These are phyloP conservation scores for Columba janthina DNA, from an alignment of 2,113 vertebrate species.

Conservation along the genomic window DNA sequence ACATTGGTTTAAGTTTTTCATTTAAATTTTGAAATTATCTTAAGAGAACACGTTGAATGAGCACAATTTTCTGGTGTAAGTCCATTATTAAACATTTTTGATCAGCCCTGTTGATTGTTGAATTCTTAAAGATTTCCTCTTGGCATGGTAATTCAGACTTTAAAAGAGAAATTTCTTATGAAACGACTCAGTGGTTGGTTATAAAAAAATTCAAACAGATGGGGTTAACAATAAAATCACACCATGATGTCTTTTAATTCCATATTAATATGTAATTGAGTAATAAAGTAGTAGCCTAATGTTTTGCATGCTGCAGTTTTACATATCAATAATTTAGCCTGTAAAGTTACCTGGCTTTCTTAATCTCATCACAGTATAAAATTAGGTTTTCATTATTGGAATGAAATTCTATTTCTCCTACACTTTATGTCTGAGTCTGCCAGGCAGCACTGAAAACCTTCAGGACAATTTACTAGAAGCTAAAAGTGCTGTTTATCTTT, in stretches of 20 bases:
- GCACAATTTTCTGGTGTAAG: background rate
- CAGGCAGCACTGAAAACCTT: background rate
- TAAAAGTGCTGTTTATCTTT: background rate
- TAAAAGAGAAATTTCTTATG: constrained; percentile 16
- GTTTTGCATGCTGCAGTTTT: constrained; percentile 24
- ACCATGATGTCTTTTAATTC: constrained; percentile 42
- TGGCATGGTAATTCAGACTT: constrained; percentile 10
- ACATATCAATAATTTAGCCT: background rate
- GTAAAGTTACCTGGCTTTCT: constrained; percentile 10
- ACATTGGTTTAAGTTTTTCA: background rate
- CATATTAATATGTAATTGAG: constrained; percentile 58
- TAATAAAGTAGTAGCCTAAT: constrained; percentile 37
- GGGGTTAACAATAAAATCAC: constrained; percentile 36
- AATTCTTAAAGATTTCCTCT: constrained; percentile 7
- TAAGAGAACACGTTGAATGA: background rate
- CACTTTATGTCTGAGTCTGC: background rate
- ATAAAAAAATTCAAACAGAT: constrained; percentile 54
- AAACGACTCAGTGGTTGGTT: constrained; percentile 1
- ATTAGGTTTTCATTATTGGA: constrained; percentile 16
- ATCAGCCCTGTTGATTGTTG: background rate
- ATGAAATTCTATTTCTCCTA: background rate
- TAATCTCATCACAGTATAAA: constrained; percentile 27
- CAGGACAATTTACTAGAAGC: background rate
- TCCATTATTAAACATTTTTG: background rate
- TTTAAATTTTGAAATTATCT: background rate